A percentile compares a stretch with the other conserved stretches of the same genome.
Evolutionary conservation across 1,140 invertebrate genomes (phyloP).

Genomic region (Drosophila melanica): DNA sequence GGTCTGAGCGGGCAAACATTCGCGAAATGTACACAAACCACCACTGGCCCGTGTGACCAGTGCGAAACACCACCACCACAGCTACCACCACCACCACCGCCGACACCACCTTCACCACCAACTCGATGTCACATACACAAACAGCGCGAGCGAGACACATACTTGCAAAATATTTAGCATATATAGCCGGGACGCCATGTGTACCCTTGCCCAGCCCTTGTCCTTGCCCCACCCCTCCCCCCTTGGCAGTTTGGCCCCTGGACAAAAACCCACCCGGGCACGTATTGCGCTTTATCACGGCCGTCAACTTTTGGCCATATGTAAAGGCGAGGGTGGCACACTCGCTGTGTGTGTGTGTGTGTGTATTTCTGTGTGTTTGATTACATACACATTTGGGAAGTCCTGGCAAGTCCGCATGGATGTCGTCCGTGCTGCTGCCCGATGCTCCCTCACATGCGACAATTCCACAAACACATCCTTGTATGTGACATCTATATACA

Average conservation of each 20-base stretch:
- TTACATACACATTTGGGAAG: not conserved
- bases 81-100: constrained; percentile 28
- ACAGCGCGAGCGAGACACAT: constrained; percentile 12
- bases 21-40: constrained; percentile 73
- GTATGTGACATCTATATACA: no score
- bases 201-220: constrained; percentile 18
- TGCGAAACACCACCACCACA: constrained; percentile 43
- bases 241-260: constrained; percentile 20
- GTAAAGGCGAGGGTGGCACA: constrained; percentile 73
- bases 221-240: not conserved
- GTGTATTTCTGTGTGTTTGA: constrained; percentile 16
- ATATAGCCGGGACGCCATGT: constrained; percentile 41
- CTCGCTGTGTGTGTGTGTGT: constrained; percentile 4
- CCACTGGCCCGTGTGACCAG: constrained; percentile 71
- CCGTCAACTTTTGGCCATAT: constrained; percentile 71
- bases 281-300: constrained; percentile 48
- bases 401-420: no score
- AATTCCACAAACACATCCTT: no score
- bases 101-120: constrained; percentile 12
- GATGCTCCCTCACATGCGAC: no score
- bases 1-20: constrained; percentile 48
- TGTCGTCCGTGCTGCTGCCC: no score
- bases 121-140: not conserved
- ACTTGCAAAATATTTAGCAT: constrained; percentile 56
- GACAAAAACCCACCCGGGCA: constrained; percentile 53